Evolutionary conservation across 2,888 invertebrate genomes (phyloP), one percentile per base, ranked within the genome.

Genomic region (Anthrax anthrax): DNA sequence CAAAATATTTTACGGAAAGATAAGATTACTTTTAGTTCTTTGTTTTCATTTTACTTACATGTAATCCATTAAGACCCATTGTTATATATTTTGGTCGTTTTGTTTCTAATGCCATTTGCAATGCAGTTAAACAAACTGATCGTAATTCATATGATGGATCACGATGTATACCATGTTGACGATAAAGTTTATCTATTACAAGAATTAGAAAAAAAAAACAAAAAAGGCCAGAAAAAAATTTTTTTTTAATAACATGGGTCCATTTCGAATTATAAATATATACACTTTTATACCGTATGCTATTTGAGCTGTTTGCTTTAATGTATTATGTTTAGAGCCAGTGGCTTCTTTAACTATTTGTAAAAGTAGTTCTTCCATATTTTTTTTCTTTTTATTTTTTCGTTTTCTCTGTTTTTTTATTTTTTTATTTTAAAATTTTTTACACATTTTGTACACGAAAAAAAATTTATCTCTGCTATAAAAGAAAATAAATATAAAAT

Each of bases 91-190:
- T 88, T 58, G 84, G 84, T 54, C 84, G 78, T 63, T 85, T 88
- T 54, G 84, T 86, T 67, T 94, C 92, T 57, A 96, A 71, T 23
- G 91, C 84, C 57, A 87, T 73, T 68, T 90, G 90, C 55, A 95
- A 72, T 2, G 90, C 84, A 55, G 80, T 74, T 57, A 94, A 77
- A 69, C 92, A 92, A 53, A 80, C 82, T 49, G 86, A 81, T 56
- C 90, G 76, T 52, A 90, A 65, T 66, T 90, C 89, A 70, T 84
- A 80, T 39, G 88, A 84, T 34, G 86, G 82, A 60, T 83, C 85
- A 52, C 88, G 76, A 58, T 78, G 66, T 45, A 81, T 72, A 59
- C 82, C 85, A 63, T 84, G 83, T 72, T 88, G 88, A 48, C 81
- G 75, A 63, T 82, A 82, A 53, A 90, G 72, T 59, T 87, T 76